phyloP scores from a whole-genome alignment of 1,140 invertebrate genomes.

The Melipona quadrifasciata region DNA sequence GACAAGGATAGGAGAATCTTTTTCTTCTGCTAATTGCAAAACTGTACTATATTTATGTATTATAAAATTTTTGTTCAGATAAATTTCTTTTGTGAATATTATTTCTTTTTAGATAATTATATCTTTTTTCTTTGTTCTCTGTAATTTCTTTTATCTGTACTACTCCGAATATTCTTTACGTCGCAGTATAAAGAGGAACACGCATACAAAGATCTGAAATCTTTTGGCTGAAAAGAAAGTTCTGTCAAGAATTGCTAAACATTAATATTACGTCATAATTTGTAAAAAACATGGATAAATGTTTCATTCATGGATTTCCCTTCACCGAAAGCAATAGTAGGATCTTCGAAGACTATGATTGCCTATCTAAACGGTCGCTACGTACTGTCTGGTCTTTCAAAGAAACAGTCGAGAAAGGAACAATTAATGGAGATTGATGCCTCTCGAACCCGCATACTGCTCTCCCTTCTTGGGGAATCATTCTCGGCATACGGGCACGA shows the following conservation, averaged over 20 bases:
- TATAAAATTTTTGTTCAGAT: too few species aligned
- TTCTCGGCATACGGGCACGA: constrained; percentile 47
- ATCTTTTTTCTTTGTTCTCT: too few species aligned
- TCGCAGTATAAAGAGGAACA: too few species aligned
- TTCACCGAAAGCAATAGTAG: neutral
- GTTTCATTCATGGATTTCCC: neutral
- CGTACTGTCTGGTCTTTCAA: constrained; percentile 23
- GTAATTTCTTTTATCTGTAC: too few species aligned
- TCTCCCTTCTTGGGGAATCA: constrained; percentile 23
- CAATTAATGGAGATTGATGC: constrained; percentile 58
- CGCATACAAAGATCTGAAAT: neutral
- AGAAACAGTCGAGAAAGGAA: constrained; percentile 37
- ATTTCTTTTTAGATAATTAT: too few species aligned
- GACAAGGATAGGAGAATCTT: too few species aligned
- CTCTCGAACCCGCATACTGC: constrained; percentile 51
- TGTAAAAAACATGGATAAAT: neutral
- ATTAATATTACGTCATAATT: neutral
- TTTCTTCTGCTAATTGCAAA: too few species aligned
- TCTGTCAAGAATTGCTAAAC: neutral
- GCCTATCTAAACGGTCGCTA: constrained; percentile 3
- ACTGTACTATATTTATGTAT: too few species aligned
- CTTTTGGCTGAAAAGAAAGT: neutral
- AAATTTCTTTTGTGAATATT: too few species aligned
- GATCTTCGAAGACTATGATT: neutral
- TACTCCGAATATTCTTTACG: too few species aligned